phyloP scores from a whole-genome alignment of 2,113 vertebrate species.

The Abramis brama region DNA sequence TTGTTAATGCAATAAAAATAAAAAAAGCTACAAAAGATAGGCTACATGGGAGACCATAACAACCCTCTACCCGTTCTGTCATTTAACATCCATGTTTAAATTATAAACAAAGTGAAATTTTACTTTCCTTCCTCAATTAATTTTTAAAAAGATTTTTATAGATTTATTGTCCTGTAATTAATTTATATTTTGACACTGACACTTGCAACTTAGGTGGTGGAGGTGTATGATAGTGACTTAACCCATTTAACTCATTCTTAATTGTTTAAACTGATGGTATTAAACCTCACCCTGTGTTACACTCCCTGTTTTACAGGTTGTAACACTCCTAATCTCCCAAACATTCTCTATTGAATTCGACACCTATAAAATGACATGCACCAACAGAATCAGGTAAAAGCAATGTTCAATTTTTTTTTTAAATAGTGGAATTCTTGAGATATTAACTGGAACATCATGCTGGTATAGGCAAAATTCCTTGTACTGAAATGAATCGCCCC shows the following conservation, averaged over 20 bases:
- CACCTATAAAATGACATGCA: background rate
- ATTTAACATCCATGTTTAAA: background rate
- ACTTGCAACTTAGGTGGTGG: background rate
- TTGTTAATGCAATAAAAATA: too few species aligned
- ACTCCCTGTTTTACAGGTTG: background rate
- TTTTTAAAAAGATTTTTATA: background rate
- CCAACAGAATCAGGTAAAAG: background rate
- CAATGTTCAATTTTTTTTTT: conserved; percentile 68
- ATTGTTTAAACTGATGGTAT: background rate
- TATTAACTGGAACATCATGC: background rate
- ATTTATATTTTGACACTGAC: background rate
- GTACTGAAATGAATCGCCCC: conserved; percentile 50
- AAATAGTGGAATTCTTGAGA: background rate
- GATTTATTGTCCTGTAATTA: background rate
- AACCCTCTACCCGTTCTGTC: background rate
- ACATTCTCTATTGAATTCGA: background rate
- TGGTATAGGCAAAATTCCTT: conserved; percentile 25
- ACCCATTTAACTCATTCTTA: background rate
- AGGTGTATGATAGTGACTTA: background rate
- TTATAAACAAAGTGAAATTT: background rate
- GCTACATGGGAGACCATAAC: background rate
- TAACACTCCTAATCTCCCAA: background rate
- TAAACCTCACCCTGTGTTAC: background rate
- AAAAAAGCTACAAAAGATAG: too few species aligned
- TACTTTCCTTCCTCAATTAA: background rate